Percentiles rank a stretch among this genome's conserved stretches.
Conservation (phyloP, 2,797 vertebrate genomes). For the Gobionotothen gibberifrons region DNA sequence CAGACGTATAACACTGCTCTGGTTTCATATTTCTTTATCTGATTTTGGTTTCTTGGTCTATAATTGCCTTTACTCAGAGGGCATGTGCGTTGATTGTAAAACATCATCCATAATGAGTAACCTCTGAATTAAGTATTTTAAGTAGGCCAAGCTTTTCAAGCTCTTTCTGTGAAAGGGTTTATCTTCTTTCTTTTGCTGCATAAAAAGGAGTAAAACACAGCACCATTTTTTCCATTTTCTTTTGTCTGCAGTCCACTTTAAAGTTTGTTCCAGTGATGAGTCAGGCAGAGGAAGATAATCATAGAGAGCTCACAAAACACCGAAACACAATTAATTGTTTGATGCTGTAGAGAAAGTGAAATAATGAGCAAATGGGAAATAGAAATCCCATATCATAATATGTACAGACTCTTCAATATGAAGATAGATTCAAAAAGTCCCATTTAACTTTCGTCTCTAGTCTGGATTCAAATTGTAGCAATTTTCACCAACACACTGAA, state of each 20-base stretch:
- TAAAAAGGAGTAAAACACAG: conserved; percentile 39
- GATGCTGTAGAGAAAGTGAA: conserved; percentile 52
- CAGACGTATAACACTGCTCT: conserved; percentile 18
- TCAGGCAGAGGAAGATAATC: conserved; percentile 53
- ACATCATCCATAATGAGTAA: conserved; percentile 49
- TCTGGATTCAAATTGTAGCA: conserved; percentile 37
- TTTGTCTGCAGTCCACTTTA: conserved; percentile 39
- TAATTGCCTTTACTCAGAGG: conserved; percentile 51
- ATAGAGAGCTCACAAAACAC: conserved; percentile 57
- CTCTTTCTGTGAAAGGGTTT: conserved; percentile 37
- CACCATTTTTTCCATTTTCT: conserved; percentile 20
- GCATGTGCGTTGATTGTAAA: conserved; percentile 48
- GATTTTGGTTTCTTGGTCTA: conserved; percentile 35
- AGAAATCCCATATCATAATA: conserved; percentile 69
- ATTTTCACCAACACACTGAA: conserved; percentile 47
- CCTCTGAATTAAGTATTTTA: conserved; percentile 50
- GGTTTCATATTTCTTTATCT: conserved; percentile 36
- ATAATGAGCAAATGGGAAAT: conserved; percentile 59
- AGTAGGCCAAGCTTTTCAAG: conserved; percentile 42
- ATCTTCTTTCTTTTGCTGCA: conserved; percentile 39
- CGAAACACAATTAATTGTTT: conserved; percentile 48
- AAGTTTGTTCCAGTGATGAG: conserved; percentile 46
- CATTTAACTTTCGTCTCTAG: conserved; percentile 30
- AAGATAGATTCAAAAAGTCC: conserved; percentile 69
- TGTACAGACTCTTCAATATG: conserved; percentile 83